Evolutionary conservation across 2,797 vertebrate genomes (phyloP).

Genomic region (Prionace glauca): DNA sequence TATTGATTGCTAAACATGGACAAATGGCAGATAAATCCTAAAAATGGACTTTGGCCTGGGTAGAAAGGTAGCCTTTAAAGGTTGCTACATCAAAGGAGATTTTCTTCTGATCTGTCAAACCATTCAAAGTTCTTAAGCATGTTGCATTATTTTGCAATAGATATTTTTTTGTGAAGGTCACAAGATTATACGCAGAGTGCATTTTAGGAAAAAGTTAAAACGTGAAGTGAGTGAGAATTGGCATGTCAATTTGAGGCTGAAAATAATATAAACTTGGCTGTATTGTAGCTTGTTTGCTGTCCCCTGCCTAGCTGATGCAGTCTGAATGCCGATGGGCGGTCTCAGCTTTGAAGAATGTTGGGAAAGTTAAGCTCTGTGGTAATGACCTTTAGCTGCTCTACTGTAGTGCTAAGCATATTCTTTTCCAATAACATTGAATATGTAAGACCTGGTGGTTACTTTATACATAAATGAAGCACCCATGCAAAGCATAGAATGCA

Average conservation of each 20-base stretch:
- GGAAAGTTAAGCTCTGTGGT: slow-evolving; percentile 62
- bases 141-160: background rate
- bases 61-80: slow-evolving; percentile 4
- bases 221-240: background rate
- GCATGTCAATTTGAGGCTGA: background rate
- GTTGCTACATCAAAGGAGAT: slow-evolving; percentile 10
- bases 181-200: background rate
- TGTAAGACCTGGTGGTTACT: background rate
- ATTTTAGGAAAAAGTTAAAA: background rate
- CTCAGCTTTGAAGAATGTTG: slow-evolving; percentile 60
- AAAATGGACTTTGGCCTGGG: background rate
- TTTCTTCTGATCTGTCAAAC: slow-evolving; percentile 4
- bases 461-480: background rate
- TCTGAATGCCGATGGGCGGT: slow-evolving; percentile 58
- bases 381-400: slow-evolving; percentile 65
- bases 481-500: background rate
- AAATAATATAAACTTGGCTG: background rate
- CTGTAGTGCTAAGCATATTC: slow-evolving; percentile 53
- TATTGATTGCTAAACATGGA: background rate
- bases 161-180: background rate
- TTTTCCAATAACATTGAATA: slow-evolving; percentile 38
- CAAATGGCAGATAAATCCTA: background rate
- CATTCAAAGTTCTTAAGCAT: background rate
- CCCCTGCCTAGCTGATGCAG: slow-evolving; percentile 50
- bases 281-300: background rate